Evolutionary conservation across 2,797 vertebrate genomes (phyloP), one percentile per base, ranked within the genome.

Genomic region (Salmo trutta): DNA sequence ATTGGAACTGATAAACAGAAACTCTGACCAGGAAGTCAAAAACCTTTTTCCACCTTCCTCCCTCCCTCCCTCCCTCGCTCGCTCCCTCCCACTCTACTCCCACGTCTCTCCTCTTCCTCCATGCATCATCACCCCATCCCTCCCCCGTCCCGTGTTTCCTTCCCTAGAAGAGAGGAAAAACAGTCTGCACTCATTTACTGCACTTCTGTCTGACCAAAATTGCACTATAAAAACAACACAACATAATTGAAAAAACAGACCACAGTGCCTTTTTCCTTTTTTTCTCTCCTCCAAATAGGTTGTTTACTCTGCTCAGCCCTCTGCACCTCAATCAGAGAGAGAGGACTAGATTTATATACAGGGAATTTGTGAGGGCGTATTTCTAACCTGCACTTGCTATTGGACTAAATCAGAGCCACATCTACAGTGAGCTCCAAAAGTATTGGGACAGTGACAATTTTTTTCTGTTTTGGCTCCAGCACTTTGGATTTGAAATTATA

Each of bases 141-240:
- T n/a, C 64, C 5, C 24, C 77, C 75, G 69, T 79, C 66, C 78
- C 84, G 41, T 77, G 75, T 79, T 86, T 85, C 85, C 81, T 70
- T 87, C 84, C 86, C 84, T 66, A 87, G 88, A 91, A 86, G 82
- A 88, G 86, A 87, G 80, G 19, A 36, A 79, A 87, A 90, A 89
- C 81, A 88, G 84, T 89, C 86, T 91, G 86, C 84, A 90, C 90
- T 90, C 90, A 90, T 91, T 90, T 90, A 86, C 84, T 87, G 81
- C 81, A 79, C 82, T 80, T 86, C 88, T 82, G 88, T 85, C 84
- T 87, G 84, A 85, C 86, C 88, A 54, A 90, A 91, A 86, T 79
- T 78, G 85, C 78, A 83, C 84, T 77, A 83, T 90, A 88, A 90
- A 75, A 87, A 85, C 72, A 86, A 78, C 76, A 78, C 76, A 21